Conservation (phyloP, 1,140 invertebrate genomes). For the Atta colombica region DNA sequence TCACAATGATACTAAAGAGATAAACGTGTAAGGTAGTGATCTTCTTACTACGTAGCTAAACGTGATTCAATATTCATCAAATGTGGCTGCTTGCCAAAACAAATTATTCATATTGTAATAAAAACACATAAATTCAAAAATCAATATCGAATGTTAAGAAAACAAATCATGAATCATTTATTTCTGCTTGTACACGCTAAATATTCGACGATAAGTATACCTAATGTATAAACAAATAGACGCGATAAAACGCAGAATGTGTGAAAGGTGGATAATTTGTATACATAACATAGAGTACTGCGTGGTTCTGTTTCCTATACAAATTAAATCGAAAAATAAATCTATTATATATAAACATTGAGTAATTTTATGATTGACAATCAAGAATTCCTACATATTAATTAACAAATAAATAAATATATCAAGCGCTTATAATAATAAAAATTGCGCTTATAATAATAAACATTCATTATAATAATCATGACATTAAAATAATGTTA, state of each 20-base stretch:
- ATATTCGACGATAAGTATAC: neutral
- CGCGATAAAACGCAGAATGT: neutral
- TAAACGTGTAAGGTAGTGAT: neutral
- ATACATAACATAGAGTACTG: neutral
- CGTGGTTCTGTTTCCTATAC: neutral
- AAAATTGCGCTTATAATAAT: no score
- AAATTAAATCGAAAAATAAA: neutral
- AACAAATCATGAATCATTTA: neutral
- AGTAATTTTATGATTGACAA: neutral
- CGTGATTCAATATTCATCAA: neutral
- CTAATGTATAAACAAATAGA: neutral
- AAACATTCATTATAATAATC: no score
- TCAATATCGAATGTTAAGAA: neutral
- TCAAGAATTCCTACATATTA: neutral
- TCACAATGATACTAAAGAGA: neutral
- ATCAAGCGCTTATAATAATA: neutral
- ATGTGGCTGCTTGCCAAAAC: neutral
- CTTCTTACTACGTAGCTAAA: neutral
- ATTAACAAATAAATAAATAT: neutral
- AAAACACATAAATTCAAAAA: neutral
- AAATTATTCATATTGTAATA: conserved; percentile 10
- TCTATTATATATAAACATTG: neutral
- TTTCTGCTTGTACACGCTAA: conserved; percentile 24
- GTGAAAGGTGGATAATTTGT: conserved; percentile 17
- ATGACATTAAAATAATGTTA: no score